phyloP scores from a whole-genome alignment of 2,888 invertebrate species.

The Lepidonotus clava region DNA sequence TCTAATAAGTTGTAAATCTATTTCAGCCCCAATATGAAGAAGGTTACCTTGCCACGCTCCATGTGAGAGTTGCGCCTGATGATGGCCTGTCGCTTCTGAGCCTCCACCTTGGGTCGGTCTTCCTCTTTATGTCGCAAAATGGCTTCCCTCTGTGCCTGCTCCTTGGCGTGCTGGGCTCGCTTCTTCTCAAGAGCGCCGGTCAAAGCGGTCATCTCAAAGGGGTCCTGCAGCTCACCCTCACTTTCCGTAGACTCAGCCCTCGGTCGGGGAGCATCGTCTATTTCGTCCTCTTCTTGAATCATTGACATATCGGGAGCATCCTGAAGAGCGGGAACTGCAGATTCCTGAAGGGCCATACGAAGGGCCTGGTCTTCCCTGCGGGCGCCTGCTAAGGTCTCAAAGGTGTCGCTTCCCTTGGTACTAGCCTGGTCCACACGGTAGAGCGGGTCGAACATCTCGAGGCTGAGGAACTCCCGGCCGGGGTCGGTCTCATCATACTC shows the following conservation, averaged over 20 bases:
- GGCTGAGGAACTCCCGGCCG: constrained; percentile 61
- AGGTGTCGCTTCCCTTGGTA: constrained; percentile 7
- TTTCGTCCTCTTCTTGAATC: background rate
- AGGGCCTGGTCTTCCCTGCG: no score
- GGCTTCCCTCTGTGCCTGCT: constrained; percentile 55
- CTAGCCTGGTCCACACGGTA: constrained; percentile 47
- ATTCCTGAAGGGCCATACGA: no score
- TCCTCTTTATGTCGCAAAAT: constrained; percentile 48
- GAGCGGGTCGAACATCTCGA: constrained; percentile 67
- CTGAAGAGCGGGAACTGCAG: no score
- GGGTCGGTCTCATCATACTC: constrained; percentile 42
- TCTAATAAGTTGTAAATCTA: no score
- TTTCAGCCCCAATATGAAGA: no score
- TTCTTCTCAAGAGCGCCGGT: constrained; percentile 62
- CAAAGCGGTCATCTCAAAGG: constrained; percentile 64
- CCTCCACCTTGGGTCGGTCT: constrained; percentile 29
- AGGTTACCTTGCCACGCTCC: constrained; percentile 39
- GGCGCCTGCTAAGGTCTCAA: background rate
- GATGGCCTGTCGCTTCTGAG: constrained; percentile 20
- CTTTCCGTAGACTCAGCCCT: constrained; percentile 3
- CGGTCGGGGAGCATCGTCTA: background rate
- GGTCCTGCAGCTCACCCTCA: constrained; percentile 64
- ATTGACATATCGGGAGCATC: no score
- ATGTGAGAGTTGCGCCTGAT: constrained; percentile 47
- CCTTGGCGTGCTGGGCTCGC: constrained; percentile 60